Evolutionary conservation across 1,140 invertebrate genomes (phyloP).

Genomic region (Bombus terrestris): DNA sequence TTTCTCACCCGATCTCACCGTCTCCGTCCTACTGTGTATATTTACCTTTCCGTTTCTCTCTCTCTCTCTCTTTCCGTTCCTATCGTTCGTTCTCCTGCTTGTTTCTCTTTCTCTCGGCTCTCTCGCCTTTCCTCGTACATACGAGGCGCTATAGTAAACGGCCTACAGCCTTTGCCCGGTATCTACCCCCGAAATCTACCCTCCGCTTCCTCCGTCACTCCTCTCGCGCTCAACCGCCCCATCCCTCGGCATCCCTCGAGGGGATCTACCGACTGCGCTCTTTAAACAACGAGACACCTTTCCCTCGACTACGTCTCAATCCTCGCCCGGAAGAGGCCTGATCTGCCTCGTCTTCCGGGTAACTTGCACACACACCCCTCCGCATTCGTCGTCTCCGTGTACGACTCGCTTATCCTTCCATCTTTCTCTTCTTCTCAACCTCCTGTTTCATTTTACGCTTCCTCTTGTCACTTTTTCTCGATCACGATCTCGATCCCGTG

Average conservation of each 20-base stretch:
- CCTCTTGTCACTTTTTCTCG: not conserved
- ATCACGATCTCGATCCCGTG: not conserved
- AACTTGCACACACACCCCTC: slow-evolving; percentile 30
- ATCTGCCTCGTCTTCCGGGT: slow-evolving; percentile 66
- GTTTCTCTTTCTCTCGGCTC: slow-evolving; percentile 25
- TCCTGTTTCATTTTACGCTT: not conserved
- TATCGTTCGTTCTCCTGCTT: slow-evolving; percentile 19
- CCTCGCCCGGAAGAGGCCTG: slow-evolving; percentile 67
- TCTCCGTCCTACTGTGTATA: slow-evolving; percentile 34
- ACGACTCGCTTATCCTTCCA: not conserved
- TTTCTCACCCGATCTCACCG: not conserved
- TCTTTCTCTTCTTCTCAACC: too few relatives aligned
- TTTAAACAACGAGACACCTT: slow-evolving; percentile 72
- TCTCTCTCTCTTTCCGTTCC: slow-evolving; percentile 20
- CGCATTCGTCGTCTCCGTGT: not conserved
- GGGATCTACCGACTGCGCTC: slow-evolving; percentile 69
- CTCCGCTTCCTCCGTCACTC: slow-evolving; percentile 35
- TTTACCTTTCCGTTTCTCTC: slow-evolving; percentile 44
- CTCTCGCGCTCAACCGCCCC: slow-evolving; percentile 34
- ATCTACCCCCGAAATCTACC: slow-evolving; percentile 70
- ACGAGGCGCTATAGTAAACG: slow-evolving; percentile 66
- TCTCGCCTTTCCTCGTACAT: slow-evolving; percentile 29
- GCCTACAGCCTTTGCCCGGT: slow-evolving; percentile 68
- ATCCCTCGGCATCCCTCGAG: slow-evolving; percentile 59
- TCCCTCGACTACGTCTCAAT: slow-evolving; percentile 70